A percentile compares a stretch with the other conserved stretches of the same genome.
phyloP scores from a whole-genome alignment of 2,888 invertebrate genomes.

The Sceliomorpha sp. region DNA sequence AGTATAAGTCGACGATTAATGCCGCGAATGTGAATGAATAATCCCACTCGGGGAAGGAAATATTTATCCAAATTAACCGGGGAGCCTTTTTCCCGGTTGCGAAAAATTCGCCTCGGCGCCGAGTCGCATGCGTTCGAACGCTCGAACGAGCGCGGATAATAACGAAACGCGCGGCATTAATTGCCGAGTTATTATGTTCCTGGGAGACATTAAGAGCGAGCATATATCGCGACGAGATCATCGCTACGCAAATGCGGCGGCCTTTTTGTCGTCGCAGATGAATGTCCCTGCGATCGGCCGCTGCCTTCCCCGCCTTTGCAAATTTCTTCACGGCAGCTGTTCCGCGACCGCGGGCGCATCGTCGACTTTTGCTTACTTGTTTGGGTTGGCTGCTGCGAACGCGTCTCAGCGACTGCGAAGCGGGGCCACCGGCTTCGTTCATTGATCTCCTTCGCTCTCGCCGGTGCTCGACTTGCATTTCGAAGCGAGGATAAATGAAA shows the following conservation, averaged over 20 bases:
- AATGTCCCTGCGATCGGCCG: conserved; percentile 69
- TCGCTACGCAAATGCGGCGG: conserved; percentile 53
- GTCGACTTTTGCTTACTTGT: conserved; percentile 33
- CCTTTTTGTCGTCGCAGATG: conserved; percentile 55
- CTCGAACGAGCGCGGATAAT: conserved; percentile 23
- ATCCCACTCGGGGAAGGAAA: neutral
- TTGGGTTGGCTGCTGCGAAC: conserved; percentile 14
- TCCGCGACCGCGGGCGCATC: conserved; percentile 44
- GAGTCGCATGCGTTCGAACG: conserved; percentile 20
- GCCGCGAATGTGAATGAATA: conserved; percentile 13
- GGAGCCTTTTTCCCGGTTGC: conserved; percentile 21
- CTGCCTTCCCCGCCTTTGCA: conserved; percentile 51
- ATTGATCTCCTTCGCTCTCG: conserved; percentile 32
- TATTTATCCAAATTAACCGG: conserved; percentile 14
- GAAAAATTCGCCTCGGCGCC: conserved; percentile 14
- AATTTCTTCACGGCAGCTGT: conserved; percentile 60
- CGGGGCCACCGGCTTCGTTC: conserved; percentile 15
- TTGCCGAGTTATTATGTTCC: conserved; percentile 68
- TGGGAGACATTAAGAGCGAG: conserved; percentile 31
- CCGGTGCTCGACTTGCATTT: conserved; percentile 11
- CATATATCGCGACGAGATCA: conserved; percentile 51
- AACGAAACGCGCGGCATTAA: conserved; percentile 26
- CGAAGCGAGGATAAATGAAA: conserved; percentile 24
- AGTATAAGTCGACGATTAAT: conserved; percentile 40
- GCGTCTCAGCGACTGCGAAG: conserved; percentile 5